Evolutionary conservation across 2,797 vertebrate species (phyloP).

Genomic region (Spheniscus humboldti): DNA sequence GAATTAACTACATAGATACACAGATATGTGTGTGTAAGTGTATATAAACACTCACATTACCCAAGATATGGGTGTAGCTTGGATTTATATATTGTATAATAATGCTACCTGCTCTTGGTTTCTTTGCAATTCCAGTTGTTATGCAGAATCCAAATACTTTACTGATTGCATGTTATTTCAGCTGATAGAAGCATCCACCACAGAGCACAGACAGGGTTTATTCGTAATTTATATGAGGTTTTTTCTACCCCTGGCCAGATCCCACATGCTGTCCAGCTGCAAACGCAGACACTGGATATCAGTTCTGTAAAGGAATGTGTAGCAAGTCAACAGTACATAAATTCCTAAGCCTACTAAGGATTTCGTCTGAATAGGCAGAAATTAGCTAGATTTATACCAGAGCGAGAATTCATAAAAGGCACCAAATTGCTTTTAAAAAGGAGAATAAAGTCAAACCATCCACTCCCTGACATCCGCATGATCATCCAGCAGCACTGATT

Average conservation of each 20-base stretch:
- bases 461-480: not conserved
- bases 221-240: fast-evolving
- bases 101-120: not conserved
- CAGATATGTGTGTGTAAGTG: not conserved
- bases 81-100: not conserved
- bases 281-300: not conserved
- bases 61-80: not conserved
- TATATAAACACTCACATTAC: not conserved
- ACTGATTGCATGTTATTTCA: not conserved
- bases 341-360: not conserved
- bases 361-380: not conserved
- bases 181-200: not conserved
- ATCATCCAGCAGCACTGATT: not conserved
- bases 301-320: not conserved
- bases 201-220: not conserved
- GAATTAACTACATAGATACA: not conserved
- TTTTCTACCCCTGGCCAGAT: not conserved
- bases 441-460: not conserved
- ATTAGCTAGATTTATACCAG: not conserved
- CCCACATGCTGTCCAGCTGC: not conserved
- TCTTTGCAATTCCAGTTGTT: not conserved
- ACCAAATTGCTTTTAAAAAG: not conserved
- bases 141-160: not conserved
- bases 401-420: not conserved
- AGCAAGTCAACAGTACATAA: not conserved